Base-by-base conservation (phyloP, 2,888 invertebrate genomes). In the Clusia tigrina region DNA sequence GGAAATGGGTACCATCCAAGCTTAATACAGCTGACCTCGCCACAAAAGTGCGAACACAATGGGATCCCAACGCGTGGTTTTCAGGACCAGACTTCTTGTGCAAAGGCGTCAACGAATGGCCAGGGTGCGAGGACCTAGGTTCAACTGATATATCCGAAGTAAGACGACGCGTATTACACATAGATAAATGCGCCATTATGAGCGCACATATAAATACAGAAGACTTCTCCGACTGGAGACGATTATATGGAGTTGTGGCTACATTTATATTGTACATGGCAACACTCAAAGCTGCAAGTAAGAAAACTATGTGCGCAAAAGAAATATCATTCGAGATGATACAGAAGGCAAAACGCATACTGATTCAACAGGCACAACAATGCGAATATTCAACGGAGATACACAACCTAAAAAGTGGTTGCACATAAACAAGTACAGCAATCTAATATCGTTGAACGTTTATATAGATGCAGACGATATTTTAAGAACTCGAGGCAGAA, bases 191-290 rank as follows among this genome's bases (percentile, higher is more conserved):
- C 9, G 9, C 42, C 42, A 6, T 3, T 17, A 5, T 6, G 9
- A 5, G 12, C 3, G 3, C 3, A 15, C 3, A 42, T 42, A 6
- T 42, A 3, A 42, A 42, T 42, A 5, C n/a, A 15, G 12, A 42
- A 42, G 9, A 42, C n/a, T 42, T 42, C n/a, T 42, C 42, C 3
- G n/a, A n/a, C 6, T 64, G 63, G 66, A 54, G 52, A 22, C 57
- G 66, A 15, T 32, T 65, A 2, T 66, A 68, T 56, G 48, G 64
- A 37, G 64, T 63, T 1, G 1, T 66, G 9, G 62, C 65, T 17
- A 61, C 24, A 22, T 65, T 63, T 22, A 3, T 52, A 2, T 17
- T 66, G 10, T 64, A 66, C 22, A 20, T 65, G 1, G 46, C 48
- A 48, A 63, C 54, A 42, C 54, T 63, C 0, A 46, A 56, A 54